Evolutionary conservation across 2,888 invertebrate species (phyloP), one percentile per base, ranked within the genome.

Genomic region (Cantharis rufa): DNA sequence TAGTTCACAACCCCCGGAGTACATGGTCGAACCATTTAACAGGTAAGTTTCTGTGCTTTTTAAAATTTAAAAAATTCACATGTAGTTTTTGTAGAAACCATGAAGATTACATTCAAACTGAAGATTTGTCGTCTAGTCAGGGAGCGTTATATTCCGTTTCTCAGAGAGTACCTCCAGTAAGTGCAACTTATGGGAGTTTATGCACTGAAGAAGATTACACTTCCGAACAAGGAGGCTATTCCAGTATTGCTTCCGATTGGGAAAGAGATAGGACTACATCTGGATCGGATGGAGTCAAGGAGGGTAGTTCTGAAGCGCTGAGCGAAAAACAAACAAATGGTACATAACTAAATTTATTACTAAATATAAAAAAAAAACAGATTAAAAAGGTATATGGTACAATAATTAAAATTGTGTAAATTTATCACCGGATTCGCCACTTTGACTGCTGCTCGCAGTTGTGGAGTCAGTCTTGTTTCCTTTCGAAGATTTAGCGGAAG

Each of bases 61-160:
- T 16, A 1, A 2, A 10, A 15, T 62, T 15, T n/a, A 21, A 16
- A 28, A 15, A 66, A 5, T 28, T n/a, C 28, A 48, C 11, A 1
- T 1, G 24, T 11, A 0, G 0, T 13, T 48, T 70, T 70, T 70
- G 18, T 62, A 82, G 82, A 75, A 81, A 80, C 13, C 85, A 85
- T 73, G 85, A 86, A 77, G 85, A 86, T 74, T 86, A 85, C 75
- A 81, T 83, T 9, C 85, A 85, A 83, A 83, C 83, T 3, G 86
- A 85, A 75, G 85, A 86, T 13, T 72, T 84, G 69, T 82, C 85
- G 13, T 79, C 84, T 11, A 85, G 82, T 77, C 86, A 86, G 78
- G 84, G 85, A 15, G 82, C 84, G 69, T 75, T 92, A 16, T 92
- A 92, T 82, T 91, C 91, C 0, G 92, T 92, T 10, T 91, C 92